Base-by-base conservation (phyloP, 2,113 vertebrate genomes). In the Calonectris borealis region DNA sequence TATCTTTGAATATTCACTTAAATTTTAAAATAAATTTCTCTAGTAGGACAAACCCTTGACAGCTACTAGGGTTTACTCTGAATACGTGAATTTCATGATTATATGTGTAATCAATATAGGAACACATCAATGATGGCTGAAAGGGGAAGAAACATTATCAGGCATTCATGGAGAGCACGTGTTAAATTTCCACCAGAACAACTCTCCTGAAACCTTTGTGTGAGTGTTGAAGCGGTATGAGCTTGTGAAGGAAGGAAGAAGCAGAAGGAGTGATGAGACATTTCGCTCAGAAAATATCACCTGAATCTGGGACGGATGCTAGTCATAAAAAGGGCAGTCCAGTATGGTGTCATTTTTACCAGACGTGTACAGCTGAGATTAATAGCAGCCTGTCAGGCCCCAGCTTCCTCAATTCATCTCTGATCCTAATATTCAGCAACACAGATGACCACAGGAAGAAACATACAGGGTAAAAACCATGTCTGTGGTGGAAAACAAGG, bases 31-130 rank as follows among this genome's bases (percentile, higher is more conserved):
- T 52, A 0, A n/a, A 48, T 68, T 95, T 77, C 11, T 68, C 12
- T 65, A 15, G 5, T 26, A 61, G 49, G 15, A 83, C n/a, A 72
- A 72, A 68, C 8, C 4, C 7, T 69, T 51, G 21, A 18, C 6
- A 54, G 11, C n/a, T 69, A 7, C 4, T 27, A 34, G 48, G 2
- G 4, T 46, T 94, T 91, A 34, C 6, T 22, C 22, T 58, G 31
- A 15, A 52, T 32, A 27, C 10, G 38, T n/a, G 29, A 60, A 60
- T 84, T 34, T 65, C 24, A 32, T 42, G 6, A 64, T 19, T 18
- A 1, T 21, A 22, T 36, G 14, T 24, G 4, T 52, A n/a, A 66
- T n/a, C 9, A 22, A 11, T 20, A 12, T 4, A 44, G 1, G 2
- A 72, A 55, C 18, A 68, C 12, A 22, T 17, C 13, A 82, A 52